Evolutionary conservation across 2,797 vertebrate species (phyloP), one percentile per base, ranked within the genome.

Genomic region (Neoniphon sammara): DNA sequence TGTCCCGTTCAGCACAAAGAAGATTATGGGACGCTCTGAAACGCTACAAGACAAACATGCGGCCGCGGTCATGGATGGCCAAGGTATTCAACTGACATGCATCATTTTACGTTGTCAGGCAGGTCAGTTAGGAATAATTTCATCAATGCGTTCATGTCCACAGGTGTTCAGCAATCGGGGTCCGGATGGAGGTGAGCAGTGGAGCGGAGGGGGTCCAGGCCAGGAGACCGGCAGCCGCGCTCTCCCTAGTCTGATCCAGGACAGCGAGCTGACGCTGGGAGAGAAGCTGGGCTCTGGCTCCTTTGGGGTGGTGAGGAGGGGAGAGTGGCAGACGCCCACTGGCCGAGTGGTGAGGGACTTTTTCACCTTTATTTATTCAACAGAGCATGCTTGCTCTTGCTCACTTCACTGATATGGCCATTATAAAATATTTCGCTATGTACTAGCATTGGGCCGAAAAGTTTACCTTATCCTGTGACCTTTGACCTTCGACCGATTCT

Each of bases 201-300:
- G 59, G 44, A 78, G 66, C 23, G 70, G 60, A 17, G 20, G 73
- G 7, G 57, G 56, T 15, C 79, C 78, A 23, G 76, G 50, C 18
- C 76, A 81, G 50, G 92, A 91, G 0, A 80, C 82, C 1, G 63
- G 80, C 2, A 54, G 88, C 1, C 87, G 90, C 3, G 82, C 93
- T 39, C 90, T 96, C 5, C 95, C 96, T 0, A 92, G 91, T 85
- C 93, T 97, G 59, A 97, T 98, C 84, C 95, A 95, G 61, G 95
- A 97, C 77, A 87, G 77, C n/a, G 95, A 96, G 70, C 90, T 97
- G 78, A 11, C 82, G 23, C 88, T 96, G 75, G 91, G 85, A 1
- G 96, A 97, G 77, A 94, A 91, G 58, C 84, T 98, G 69, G 96
- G 97, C 18, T 94, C 95, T 0, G 96, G 96, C 12, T 96, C 96